phyloP scores from a whole-genome alignment of 2,888 invertebrate species.

The Ophion ventricosus region DNA sequence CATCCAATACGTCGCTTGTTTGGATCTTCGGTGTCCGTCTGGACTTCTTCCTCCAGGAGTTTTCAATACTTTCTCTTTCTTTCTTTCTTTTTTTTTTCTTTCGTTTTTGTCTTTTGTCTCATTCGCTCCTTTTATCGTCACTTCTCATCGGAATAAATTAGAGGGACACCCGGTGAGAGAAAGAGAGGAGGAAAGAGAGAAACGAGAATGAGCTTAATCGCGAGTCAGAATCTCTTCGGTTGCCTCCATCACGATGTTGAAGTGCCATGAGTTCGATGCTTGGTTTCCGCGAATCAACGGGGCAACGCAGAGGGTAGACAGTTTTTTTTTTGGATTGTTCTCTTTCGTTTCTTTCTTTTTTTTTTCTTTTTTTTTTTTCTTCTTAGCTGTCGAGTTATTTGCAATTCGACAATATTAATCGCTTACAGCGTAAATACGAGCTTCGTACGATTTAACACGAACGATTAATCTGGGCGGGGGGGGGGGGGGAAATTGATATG shows the following conservation, averaged over 20 bases:
- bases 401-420: conserved; percentile 49
- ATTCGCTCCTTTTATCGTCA: conserved; percentile 57
- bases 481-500: conserved; percentile 23
- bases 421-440: conserved; percentile 14
- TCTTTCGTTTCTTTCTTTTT: too few relatives aligned
- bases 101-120: conserved; percentile 32
- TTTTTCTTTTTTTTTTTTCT: too few relatives aligned
- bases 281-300: conserved; percentile 40
- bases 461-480: conserved; percentile 35
- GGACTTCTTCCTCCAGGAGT: conserved; percentile 30
- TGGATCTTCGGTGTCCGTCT: neutral
- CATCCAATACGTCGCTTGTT: conserved; percentile 31
- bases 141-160: conserved; percentile 57
- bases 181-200: neutral
- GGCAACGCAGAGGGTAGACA: neutral
- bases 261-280: conserved; percentile 44
- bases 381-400: conserved; percentile 16
- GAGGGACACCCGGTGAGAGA: conserved; percentile 52
- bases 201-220: conserved; percentile 24
- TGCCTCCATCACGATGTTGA: conserved; percentile 27
- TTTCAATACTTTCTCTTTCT: conserved; percentile 3
- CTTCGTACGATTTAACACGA: conserved; percentile 17
- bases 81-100: too few relatives aligned
- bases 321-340: neutral
- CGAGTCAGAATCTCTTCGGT: conserved; percentile 34